These are phyloP conservation scores for Coleophora deauratella DNA, from an alignment of 2,888 invertebrate species.

Conservation along the genomic window DNA sequence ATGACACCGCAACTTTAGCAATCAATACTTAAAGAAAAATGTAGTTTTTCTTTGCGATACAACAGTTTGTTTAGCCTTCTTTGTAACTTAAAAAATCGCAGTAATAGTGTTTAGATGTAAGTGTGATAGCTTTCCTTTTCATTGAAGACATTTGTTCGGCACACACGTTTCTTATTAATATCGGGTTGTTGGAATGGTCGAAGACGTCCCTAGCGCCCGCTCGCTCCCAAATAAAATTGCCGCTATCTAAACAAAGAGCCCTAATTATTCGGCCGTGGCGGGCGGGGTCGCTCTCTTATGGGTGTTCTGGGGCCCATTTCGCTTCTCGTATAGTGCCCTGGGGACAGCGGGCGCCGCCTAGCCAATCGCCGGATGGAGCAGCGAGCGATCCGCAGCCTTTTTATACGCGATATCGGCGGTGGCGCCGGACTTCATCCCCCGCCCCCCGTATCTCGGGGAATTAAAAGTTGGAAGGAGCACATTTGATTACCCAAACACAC, in stretches of 20 bases:
- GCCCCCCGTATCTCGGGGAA: slow-evolving; percentile 46
- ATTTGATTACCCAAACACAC: slow-evolving; percentile 67
- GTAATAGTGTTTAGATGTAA: slow-evolving; percentile 5
- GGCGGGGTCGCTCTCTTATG: slow-evolving; percentile 81
- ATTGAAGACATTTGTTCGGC: slow-evolving; percentile 39
- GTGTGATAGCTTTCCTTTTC: slow-evolving; percentile 7
- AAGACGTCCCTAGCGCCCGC: slow-evolving; percentile 69
- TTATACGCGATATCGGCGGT: slow-evolving; percentile 69
- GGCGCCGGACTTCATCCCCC: slow-evolving; percentile 51
- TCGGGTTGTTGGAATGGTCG: slow-evolving; percentile 65
- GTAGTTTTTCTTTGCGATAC: slow-evolving; percentile 6
- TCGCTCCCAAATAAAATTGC: slow-evolving; percentile 76
- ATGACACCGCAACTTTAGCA: slow-evolving; percentile 50
- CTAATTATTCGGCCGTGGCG: slow-evolving; percentile 78
- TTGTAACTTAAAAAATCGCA: no score
- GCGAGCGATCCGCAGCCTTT: slow-evolving; percentile 73
- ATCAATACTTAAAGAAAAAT: slow-evolving; percentile 30
- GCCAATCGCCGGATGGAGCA: slow-evolving; percentile 75
- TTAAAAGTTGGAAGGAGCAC: slow-evolving; percentile 66
- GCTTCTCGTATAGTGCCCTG: slow-evolving; percentile 77
- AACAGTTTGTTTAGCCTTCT: no score
- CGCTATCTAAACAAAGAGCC: slow-evolving; percentile 77
- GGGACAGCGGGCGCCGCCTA: slow-evolving; percentile 77
- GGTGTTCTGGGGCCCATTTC: slow-evolving; percentile 80
- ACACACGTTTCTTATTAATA: slow-evolving; percentile 72